Conservation (phyloP, 1,140 invertebrate genomes). For the Bacillus rossius region DNA sequence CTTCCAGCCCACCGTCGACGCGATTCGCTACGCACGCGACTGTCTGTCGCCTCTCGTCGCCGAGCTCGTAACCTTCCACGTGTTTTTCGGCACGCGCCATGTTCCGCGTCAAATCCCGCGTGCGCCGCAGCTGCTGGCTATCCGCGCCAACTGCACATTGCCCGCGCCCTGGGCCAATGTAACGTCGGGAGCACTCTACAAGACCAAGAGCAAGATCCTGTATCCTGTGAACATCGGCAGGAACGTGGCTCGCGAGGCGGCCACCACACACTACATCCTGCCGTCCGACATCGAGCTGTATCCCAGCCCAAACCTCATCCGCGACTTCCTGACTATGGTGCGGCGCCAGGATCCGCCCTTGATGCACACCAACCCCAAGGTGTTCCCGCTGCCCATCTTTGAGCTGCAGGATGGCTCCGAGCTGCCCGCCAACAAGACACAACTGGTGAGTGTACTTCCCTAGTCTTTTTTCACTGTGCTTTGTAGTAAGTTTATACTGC, state of each 20-base stretch:
- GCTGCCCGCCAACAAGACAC: slow-evolving; percentile 57
- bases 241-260: slow-evolving; percentile 76
- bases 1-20: slow-evolving; percentile 55
- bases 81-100: slow-evolving; percentile 81
- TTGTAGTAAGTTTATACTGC: no score
- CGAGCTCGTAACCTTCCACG: slow-evolving; percentile 75
- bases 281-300: slow-evolving; percentile 86
- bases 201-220: slow-evolving; percentile 68
- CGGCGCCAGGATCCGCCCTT: slow-evolving; percentile 60
- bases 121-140: slow-evolving; percentile 50
- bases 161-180: slow-evolving; percentile 63
- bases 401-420: slow-evolving; percentile 58
- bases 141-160: slow-evolving; percentile 56
- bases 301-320: slow-evolving; percentile 70
- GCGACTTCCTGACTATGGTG: slow-evolving; percentile 77
- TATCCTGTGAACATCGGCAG: slow-evolving; percentile 87
- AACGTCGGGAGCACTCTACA: slow-evolving; percentile 61
- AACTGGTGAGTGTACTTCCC: slow-evolving; percentile 44
- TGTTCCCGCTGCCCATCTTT: slow-evolving; percentile 78
- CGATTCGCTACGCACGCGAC: slow-evolving; percentile 61
- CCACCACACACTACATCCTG: slow-evolving; percentile 76
- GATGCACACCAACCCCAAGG: slow-evolving; percentile 59
- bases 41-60: slow-evolving; percentile 58
- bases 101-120: slow-evolving; percentile 68
- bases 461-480: no score